Base-by-base conservation (phyloP, 92 coral and sea anemone species). In the Bergia sp. region DNA sequence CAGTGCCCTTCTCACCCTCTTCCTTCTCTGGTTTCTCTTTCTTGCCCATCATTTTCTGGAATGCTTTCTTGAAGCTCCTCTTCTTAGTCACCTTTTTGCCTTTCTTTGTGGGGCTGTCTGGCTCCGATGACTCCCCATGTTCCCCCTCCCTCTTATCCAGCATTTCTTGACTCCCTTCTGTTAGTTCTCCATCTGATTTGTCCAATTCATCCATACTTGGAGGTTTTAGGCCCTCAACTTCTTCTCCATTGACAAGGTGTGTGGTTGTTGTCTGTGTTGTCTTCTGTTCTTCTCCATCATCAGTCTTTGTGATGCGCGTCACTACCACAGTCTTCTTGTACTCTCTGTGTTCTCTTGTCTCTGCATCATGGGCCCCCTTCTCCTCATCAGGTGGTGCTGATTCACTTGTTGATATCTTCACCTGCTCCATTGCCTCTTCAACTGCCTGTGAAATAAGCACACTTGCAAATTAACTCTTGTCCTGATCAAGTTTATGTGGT, bases 311-410 rank as follows among this genome's bases (percentile, higher is more conserved):
- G 87, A 84, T 71, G 45, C 79, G 87, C 2, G 87, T 84, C 43
- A 84, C 77, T 29, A 84, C 87, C 15, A 84, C 79, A 1, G 87
- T 84, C 79, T 84, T 84, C 66, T 84, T 84, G 79, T 84, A 84
- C 7, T 84, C 87, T 36, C 79, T 45, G 36, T 84, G 87, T 37
- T 84, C 87, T 37, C 77, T 72, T 10, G 79, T 84, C 66, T 84
- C 87, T 8, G 87, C 87, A 84, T 84, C 87, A 36, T 72, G 77
- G 15, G 77, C 79, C 0, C 87, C 87, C 13, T 84, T 84, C 67
- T 84, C 87, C 79, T 84, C 87, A n/a, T 13, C 79, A 15, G 74
- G 78, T 12, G 87, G 87, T 1, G 87, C 87, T n/a, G 87, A 84
- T 38, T 84, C 87, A 12, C 44, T 71, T 23, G 53, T 71, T n/a